Percentiles rank a stretch among this genome's conserved stretches.
Conservation (phyloP, 2,888 invertebrate species). For the Drosophila merina region DNA sequence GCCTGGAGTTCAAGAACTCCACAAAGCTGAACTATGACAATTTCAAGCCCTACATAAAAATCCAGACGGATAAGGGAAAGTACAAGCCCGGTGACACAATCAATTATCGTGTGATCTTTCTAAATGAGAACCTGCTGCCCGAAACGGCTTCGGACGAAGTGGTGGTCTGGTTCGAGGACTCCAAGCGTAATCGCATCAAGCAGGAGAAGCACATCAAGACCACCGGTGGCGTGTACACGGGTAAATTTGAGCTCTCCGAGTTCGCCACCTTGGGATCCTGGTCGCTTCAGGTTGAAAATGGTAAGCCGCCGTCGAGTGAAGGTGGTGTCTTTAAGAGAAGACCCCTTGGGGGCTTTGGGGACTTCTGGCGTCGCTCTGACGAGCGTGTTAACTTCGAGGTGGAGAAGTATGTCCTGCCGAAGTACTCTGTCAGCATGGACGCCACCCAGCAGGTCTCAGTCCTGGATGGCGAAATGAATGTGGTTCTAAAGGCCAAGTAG, state of each 20-base stretch:
- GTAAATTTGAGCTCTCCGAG: conserved; percentile 90
- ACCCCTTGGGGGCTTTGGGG: conserved; percentile 6
- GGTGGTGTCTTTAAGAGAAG: background rate
- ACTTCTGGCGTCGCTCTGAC: conserved; percentile 30
- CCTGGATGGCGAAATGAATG: conserved; percentile 90
- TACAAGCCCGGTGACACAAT: conserved; percentile 94
- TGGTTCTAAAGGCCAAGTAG: conserved; percentile 86
- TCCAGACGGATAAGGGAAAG: conserved; percentile 96
- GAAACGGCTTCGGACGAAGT: conserved; percentile 86
- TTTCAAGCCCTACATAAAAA: conserved; percentile 86
- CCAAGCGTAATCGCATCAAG: conserved; percentile 91
- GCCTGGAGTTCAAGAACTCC: conserved; percentile 89
- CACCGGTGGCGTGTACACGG: conserved; percentile 86
- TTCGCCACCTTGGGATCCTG: conserved; percentile 94
- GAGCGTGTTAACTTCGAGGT: conserved; percentile 86
- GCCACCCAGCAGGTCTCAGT: conserved; percentile 93
- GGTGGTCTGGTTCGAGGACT: conserved; percentile 89
- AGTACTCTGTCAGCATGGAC: conserved; percentile 93
- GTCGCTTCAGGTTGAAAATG: conserved; percentile 85
- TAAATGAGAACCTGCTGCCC: conserved; percentile 90
- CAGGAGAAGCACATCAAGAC: conserved; percentile 88
- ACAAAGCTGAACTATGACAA: conserved; percentile 88
- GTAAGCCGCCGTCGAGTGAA: background rate
- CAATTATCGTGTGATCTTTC: conserved; percentile 86
- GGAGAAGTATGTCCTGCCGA: conserved; percentile 95